Evolutionary conservation across 2,888 invertebrate species (phyloP), one percentile per base, ranked within the genome.

Genomic region (Rhaphigaster nebulosa): DNA sequence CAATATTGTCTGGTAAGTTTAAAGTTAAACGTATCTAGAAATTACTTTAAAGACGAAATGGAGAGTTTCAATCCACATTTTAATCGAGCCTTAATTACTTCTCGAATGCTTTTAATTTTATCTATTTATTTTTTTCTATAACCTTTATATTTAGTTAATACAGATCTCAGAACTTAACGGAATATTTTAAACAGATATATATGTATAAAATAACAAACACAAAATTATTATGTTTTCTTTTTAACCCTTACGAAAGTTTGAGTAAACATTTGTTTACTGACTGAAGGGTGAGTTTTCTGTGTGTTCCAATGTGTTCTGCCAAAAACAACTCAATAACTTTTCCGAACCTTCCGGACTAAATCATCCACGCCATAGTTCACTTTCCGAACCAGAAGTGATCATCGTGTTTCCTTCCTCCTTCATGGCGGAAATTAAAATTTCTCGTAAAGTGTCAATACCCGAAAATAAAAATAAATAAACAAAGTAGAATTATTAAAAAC

Each of bases 291-390:
- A 84, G 84, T 45, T 84, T 84, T 50, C 84, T 41, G n/a, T n/a
- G n/a, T n/a, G n/a, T n/a, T n/a, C 12, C 84, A 50, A 84, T n/a
- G 84, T 84, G 84, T 45, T 18, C 84, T 84, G 45, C 84, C 84
- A 50, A 84, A 41, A 84, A 84, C 84, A 84, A 50, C 84, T 84
- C 84, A 45, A 84, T 84, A 84, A 84, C 84, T 84, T 84, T 84
- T 76, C 70, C 45, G 26, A 84, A 50, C 84, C 34, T 41, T 84
- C 84, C 45, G 84, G 84, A 45, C n/a, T 84, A 84, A 84, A 84
- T 84, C 84, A 84, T 84, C 45, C 84, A n/a, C 23, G 84, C 45
- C 45, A 84, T 84, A 45, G 45, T 45, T 84, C 84, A n/a, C 84
- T 84, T 76, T 20, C 34, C 70, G 70, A 76, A 76, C 34, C 10